Evolutionary conservation across 2,797 vertebrate species (phyloP).

Genomic region (Eurystomus glaucurus): DNA sequence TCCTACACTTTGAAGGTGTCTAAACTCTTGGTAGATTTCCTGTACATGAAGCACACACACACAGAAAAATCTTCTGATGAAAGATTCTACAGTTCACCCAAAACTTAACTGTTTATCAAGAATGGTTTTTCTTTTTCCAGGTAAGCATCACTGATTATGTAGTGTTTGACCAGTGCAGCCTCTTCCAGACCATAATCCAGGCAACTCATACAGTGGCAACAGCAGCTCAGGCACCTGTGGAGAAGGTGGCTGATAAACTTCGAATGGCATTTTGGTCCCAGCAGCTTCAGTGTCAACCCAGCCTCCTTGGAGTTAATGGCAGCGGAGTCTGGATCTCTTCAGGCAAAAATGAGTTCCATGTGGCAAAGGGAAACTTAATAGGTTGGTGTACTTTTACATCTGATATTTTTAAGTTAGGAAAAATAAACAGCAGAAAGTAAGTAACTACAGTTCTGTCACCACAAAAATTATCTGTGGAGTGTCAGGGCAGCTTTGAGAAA

Average conservation of each 20-base stretch:
- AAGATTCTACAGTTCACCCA: neutral
- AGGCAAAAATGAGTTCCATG: slow-evolving; percentile 94
- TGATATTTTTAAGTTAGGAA: neutral
- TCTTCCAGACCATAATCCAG: slow-evolving; percentile 95
- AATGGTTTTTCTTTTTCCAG: slow-evolving; percentile 68
- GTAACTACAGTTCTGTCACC: neutral
- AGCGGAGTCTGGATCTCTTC: slow-evolving; percentile 96
- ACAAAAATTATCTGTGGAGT: neutral
- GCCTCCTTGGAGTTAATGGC: slow-evolving; percentile 90
- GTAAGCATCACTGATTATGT: slow-evolving; percentile 98
- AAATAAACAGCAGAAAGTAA: neutral
- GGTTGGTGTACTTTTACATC: slow-evolving; percentile 82
- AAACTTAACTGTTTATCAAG: neutral
- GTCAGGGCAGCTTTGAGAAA: neutral
- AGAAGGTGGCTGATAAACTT: slow-evolving; percentile 92
- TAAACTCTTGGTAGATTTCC: neutral
- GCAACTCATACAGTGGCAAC: slow-evolving; percentile 94
- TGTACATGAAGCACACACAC: neutral
- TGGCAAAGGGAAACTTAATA: slow-evolving; percentile 92
- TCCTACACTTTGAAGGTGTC: neutral
- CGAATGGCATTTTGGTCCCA: slow-evolving; percentile 94
- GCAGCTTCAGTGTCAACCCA: slow-evolving; percentile 94
- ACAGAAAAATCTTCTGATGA: neutral
- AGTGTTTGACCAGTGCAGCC: slow-evolving; percentile 95
- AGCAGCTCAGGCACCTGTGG: slow-evolving; percentile 92